Conservation (phyloP, 2,797 vertebrate species). For the Pogoniulus pusillus region DNA sequence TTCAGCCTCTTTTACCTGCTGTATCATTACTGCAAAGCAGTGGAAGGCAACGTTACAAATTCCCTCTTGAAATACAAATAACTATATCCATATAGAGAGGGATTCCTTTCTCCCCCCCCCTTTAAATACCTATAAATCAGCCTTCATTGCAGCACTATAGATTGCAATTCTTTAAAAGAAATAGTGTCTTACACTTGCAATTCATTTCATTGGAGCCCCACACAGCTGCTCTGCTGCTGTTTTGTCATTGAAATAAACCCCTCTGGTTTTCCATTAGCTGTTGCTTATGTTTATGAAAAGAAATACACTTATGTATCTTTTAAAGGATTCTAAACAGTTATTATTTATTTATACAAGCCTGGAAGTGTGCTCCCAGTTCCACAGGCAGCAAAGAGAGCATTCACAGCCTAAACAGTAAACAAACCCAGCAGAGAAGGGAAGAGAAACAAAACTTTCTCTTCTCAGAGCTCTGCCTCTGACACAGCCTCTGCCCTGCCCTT, state of each 20-base stretch:
- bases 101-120: too few relatives aligned
- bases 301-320: constrained; percentile 62
- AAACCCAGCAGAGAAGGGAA: background rate
- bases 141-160: constrained; percentile 53
- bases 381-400: background rate
- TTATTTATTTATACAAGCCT: constrained; percentile 58
- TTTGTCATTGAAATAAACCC: constrained; percentile 64
- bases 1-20: background rate
- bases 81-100: background rate
- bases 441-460: background rate
- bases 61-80: constrained; percentile 36
- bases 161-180: constrained; percentile 69
- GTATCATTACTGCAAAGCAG: background rate
- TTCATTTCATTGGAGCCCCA: constrained; percentile 53
- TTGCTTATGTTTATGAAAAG: constrained; percentile 64
- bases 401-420: background rate
- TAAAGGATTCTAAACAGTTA: constrained; percentile 55
- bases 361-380: background rate
- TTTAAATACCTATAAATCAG: constrained; percentile 55
- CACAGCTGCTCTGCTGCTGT: constrained; percentile 47
- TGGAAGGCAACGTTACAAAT: constrained; percentile 29
- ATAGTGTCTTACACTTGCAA: background rate
- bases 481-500: background rate
- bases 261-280: constrained; percentile 59
- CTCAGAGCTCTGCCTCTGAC: background rate